These are phyloP conservation scores for Agelas oroides DNA, from an alignment of 37 sponge, comb jelly and placozoan species.

Conservation along the genomic window DNA sequence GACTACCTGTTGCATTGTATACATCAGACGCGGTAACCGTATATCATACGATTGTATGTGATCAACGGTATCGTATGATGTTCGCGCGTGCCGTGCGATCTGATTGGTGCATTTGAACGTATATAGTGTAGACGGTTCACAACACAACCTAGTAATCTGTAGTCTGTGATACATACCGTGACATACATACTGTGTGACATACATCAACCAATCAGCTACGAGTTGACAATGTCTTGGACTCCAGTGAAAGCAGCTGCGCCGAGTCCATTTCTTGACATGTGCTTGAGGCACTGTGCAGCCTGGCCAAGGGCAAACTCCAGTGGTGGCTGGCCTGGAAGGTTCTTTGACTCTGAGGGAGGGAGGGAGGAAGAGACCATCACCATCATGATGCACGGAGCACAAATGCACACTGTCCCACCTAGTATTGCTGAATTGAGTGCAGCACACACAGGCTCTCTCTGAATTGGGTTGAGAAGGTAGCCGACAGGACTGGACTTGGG, in stretches of 20 bases:
- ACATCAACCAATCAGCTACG: neutral
- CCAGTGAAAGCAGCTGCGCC: constrained; percentile 86
- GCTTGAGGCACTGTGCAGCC: constrained; percentile 68
- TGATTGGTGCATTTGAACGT: too few relatives aligned
- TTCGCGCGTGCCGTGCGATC: too few relatives aligned
- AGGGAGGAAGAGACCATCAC: neutral
- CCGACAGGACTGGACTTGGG: constrained; percentile 86
- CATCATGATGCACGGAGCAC: too few relatives aligned
- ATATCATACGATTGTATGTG: too few relatives aligned
- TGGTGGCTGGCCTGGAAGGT: constrained; percentile 80
- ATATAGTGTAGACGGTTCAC: too few relatives aligned
- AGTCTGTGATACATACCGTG: too few relatives aligned
- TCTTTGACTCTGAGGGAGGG: constrained; percentile 67
- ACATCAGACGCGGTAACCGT: too few relatives aligned
- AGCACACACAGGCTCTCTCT: constrained; percentile 85
- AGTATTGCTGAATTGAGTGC: constrained; percentile 93
- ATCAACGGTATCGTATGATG: too few relatives aligned
- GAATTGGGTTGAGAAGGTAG: constrained; percentile 80
- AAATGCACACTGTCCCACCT: too few relatives aligned
- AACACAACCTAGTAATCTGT: too few relatives aligned
- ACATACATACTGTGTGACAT: too few relatives aligned
- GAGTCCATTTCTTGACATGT: constrained; percentile 70
- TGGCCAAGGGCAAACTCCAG: constrained; percentile 91
- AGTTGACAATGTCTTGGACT: constrained; percentile 77
- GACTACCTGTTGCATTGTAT: too few relatives aligned